phyloP scores from a whole-genome alignment of 2,797 vertebrate genomes.

The Chromis chromis region DNA sequence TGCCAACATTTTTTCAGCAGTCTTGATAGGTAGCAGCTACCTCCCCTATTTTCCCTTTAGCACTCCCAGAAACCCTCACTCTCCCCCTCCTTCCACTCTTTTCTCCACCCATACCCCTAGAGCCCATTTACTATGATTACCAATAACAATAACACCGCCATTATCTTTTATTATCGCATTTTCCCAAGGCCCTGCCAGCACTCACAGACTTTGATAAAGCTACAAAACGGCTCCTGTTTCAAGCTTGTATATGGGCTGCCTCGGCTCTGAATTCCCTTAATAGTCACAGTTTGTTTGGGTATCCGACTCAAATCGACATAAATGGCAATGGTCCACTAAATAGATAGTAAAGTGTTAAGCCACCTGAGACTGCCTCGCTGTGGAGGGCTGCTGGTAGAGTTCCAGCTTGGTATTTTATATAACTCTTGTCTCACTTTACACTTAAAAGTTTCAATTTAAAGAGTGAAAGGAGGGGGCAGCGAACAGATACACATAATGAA shows the following conservation, averaged over 20 bases:
- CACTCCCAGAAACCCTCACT: conserved; percentile 16
- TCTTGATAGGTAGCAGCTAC: conserved; percentile 28
- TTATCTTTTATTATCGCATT: conserved; percentile 80
- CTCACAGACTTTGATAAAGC: conserved; percentile 69
- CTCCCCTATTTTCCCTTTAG: conserved; percentile 30
- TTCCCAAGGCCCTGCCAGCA: conserved; percentile 61
- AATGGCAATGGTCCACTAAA: conserved; percentile 69
- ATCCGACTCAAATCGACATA: conserved; percentile 56
- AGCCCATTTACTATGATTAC: conserved; percentile 78
- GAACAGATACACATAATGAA: conserved; percentile 27
- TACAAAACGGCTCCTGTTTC: conserved; percentile 65
- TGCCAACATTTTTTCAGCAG: conserved; percentile 47
- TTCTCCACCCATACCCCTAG: conserved; percentile 58
- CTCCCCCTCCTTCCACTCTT: conserved; percentile 14
- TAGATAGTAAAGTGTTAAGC: conserved; percentile 61
- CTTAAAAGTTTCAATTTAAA: conserved; percentile 22
- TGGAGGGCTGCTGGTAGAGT: conserved; percentile 33
- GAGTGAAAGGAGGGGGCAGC: conserved; percentile 1
- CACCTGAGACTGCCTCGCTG: conserved; percentile 55
- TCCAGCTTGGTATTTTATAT: conserved; percentile 43
- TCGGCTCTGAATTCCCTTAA: conserved; percentile 59
- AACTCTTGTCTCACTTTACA: conserved; percentile 34
- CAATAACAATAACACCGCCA: conserved; percentile 77
- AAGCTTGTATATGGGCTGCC: conserved; percentile 46
- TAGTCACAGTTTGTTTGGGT: conserved; percentile 59